Percentiles rank a stretch among this genome's conserved stretches.
Conservation (phyloP, 2,797 vertebrate species). For the Leontopithecus rosalia region DNA sequence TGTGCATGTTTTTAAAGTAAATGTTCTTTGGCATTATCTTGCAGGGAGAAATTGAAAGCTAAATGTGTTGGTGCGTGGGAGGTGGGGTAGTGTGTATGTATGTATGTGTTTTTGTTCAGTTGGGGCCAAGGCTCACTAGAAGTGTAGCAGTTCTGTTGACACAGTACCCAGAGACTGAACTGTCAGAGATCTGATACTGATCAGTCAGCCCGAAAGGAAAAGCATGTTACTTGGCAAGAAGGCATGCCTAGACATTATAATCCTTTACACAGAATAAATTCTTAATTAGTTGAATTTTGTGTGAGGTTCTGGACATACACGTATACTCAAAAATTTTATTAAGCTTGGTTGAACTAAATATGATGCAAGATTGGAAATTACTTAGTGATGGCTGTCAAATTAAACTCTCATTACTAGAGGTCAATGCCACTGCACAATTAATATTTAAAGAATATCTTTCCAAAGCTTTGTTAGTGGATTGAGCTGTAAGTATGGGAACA, state of each 20-base stretch:
- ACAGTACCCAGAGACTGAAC: background rate
- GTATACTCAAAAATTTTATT: background rate
- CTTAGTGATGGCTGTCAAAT: background rate
- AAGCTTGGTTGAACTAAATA: background rate
- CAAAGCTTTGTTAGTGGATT: background rate
- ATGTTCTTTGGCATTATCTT: background rate
- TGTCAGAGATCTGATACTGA: background rate
- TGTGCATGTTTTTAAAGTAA: background rate
- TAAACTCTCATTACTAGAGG: background rate
- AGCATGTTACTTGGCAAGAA: constrained; percentile 1
- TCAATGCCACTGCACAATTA: background rate
- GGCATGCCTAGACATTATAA: background rate
- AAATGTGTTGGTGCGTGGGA: background rate
- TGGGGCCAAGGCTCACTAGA: background rate
- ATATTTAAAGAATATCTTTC: background rate
- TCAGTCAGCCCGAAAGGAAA: constrained; percentile 34
- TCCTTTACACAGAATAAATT: constrained; percentile 42
- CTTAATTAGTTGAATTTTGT: constrained; percentile 9
- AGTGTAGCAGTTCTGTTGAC: background rate
- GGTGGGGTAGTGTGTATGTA: background rate
- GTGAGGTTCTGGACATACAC: background rate
- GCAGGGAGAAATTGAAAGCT: background rate
- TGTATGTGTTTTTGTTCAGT: background rate
- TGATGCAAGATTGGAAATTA: background rate
- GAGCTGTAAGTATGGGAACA: background rate